Conservation (phyloP, 2,888 invertebrate genomes). For the Phanerotoma sp. region DNA sequence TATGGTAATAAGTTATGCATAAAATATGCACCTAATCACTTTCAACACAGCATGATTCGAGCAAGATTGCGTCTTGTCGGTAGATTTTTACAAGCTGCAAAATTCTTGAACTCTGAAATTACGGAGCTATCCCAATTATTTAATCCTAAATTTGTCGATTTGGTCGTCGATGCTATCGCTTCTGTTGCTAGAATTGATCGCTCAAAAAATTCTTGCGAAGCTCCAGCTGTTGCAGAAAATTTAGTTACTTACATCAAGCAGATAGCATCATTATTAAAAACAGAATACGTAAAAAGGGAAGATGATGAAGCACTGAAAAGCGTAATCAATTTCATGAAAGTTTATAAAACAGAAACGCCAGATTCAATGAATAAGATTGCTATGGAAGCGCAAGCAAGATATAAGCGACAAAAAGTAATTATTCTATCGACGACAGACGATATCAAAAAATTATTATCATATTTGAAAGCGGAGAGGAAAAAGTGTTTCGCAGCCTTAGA, state of each 20-base stretch:
- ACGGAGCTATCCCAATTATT: background rate
- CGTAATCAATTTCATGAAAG: background rate
- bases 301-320: background rate
- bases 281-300: background rate
- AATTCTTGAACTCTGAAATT: background rate
- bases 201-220: background rate
- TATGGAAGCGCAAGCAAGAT: slow-evolving; percentile 2
- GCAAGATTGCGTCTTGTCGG: slow-evolving; percentile 7
- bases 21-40: slow-evolving; percentile 20
- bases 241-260: background rate
- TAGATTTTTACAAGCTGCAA: background rate
- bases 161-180: background rate
- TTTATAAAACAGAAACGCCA: background rate
- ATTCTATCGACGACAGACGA: slow-evolving; percentile 14
- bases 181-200: background rate
- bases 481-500: background rate
- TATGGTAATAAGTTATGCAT: slow-evolving; percentile 22
- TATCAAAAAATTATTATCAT: slow-evolving; percentile 14
- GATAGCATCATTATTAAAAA: background rate
- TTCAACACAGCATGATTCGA: slow-evolving; percentile 15
- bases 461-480: slow-evolving; percentile 2
- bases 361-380: slow-evolving; percentile 9
- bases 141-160: background rate
- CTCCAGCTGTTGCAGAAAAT: background rate
- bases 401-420: slow-evolving; percentile 9